phyloP scores from a whole-genome alignment of 1,140 invertebrate species.

The Plectus sambesii region DNA sequence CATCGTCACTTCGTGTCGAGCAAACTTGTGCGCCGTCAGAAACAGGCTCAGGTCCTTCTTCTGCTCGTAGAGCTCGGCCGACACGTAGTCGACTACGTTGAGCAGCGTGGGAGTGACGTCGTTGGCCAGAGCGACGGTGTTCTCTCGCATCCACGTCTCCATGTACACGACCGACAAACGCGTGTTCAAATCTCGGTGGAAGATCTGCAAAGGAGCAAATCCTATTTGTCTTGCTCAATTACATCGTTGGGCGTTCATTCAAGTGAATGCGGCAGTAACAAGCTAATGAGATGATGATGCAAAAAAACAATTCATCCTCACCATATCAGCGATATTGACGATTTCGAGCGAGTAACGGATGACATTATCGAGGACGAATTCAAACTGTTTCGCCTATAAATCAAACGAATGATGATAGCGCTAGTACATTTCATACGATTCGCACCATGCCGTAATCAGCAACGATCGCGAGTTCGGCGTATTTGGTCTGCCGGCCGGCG shows the following conservation, averaged over 20 bases:
- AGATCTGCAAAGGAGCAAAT: conserved; percentile 43
- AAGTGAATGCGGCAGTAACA: too few species aligned
- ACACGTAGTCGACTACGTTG: conserved; percentile 37
- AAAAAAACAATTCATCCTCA: conserved; percentile 13
- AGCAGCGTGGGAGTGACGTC: conserved; percentile 34
- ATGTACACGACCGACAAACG: conserved; percentile 40
- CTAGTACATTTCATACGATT: conserved; percentile 9
- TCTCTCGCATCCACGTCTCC: conserved; percentile 37
- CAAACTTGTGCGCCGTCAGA: conserved; percentile 35
- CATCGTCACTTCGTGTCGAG: conserved; percentile 32
- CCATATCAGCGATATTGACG: conserved; percentile 42
- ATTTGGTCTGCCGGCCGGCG: conserved; percentile 34
- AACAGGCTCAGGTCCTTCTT: conserved; percentile 38
- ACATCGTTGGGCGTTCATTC: too few species aligned
- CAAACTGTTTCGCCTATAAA: conserved; percentile 34
- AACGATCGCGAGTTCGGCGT: conserved; percentile 40
- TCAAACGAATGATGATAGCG: background rate
- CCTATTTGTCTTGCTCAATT: too few species aligned
- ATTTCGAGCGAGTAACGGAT: conserved; percentile 36
- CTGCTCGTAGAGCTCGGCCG: conserved; percentile 39
- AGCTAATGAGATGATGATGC: too few species aligned
- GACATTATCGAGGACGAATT: conserved; percentile 26
- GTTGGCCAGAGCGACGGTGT: conserved; percentile 32
- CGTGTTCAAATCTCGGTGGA: conserved; percentile 37
- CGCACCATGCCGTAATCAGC: conserved; percentile 41